phyloP scores from a whole-genome alignment of 2,888 invertebrate species.

The Camptogramma bilineatum region DNA sequence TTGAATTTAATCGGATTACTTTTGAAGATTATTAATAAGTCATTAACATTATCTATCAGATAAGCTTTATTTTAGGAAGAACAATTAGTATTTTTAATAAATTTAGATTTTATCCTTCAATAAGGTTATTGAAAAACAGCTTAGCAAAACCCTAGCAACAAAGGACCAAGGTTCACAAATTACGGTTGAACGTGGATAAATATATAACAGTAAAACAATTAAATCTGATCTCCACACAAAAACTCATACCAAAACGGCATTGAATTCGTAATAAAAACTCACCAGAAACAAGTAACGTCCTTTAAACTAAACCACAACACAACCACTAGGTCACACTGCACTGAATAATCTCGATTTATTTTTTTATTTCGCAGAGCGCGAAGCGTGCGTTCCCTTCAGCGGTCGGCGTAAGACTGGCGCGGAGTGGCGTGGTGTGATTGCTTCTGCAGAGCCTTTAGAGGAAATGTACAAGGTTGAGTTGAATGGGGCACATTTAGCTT shows the following conservation, averaged over 20 bases:
- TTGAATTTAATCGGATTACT: background rate
- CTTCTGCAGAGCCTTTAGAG: conserved; percentile 7
- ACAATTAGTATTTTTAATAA: background rate
- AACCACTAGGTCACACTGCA: conserved; percentile 32
- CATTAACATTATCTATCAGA: background rate
- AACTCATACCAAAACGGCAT: conserved; percentile 3
- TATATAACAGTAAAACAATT: background rate
- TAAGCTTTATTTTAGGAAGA: background rate
- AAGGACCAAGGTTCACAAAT: too few species aligned
- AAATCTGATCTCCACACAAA: background rate
- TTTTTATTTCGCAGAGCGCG: background rate
- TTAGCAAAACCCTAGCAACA: too few species aligned
- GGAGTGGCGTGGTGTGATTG: background rate
- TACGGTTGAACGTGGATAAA: too few species aligned
- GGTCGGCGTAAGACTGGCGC: conserved; percentile 9
- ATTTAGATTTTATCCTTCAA: background rate
- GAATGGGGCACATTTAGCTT: conserved; percentile 13
- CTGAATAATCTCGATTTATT: conserved; percentile 19
- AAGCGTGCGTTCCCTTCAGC: conserved; percentile 9
- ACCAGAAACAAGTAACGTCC: conserved; percentile 34
- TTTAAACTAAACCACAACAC: conserved; percentile 31
- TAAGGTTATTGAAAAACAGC: too few species aligned
- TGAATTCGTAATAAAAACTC: conserved; percentile 27
- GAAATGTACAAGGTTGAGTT: conserved; percentile 25
- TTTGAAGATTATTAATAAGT: background rate